phyloP scores from a whole-genome alignment of 2,888 invertebrate species.

The Hyles lineata region DNA sequence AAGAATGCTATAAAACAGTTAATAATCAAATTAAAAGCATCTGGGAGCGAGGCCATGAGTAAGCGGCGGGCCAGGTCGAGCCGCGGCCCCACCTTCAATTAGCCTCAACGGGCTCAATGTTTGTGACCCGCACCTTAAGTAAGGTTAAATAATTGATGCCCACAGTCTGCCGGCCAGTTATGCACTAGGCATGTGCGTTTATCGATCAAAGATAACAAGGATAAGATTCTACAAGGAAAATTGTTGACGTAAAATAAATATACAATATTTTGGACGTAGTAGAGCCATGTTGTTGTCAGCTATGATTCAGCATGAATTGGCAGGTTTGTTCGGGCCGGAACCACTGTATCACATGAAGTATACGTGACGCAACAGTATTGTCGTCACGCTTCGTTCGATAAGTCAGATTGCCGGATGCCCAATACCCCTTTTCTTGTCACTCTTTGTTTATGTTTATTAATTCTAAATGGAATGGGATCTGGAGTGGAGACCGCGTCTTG shows the following conservation, averaged over 20 bases:
- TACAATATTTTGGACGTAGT: too few relatives aligned
- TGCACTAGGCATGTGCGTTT: conserved; percentile 50
- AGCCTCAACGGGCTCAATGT: conserved; percentile 54
- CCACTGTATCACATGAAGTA: too few relatives aligned
- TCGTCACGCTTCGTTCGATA: too few relatives aligned
- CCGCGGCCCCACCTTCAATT: conserved; percentile 40
- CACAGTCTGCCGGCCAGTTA: conserved; percentile 45
- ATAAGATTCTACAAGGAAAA: neutral
- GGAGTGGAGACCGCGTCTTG: too few relatives aligned
- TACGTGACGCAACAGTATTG: too few relatives aligned
- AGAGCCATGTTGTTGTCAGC: too few relatives aligned
- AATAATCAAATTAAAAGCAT: conserved; percentile 13
- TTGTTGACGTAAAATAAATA: neutral
- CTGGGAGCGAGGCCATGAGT: conserved; percentile 11
- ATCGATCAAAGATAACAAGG: neutral
- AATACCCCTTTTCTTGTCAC: too few relatives aligned
- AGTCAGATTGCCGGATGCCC: too few relatives aligned
- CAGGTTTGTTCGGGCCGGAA: too few relatives aligned
- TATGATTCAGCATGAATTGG: too few relatives aligned
- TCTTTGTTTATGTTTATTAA: too few relatives aligned
- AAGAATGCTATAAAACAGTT: neutral
- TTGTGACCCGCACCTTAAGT: conserved; percentile 83
- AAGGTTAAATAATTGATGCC: conserved; percentile 81
- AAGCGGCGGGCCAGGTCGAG: conserved; percentile 29
- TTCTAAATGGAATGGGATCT: too few relatives aligned